These are phyloP conservation scores for Drosophila murphyi DNA, from an alignment of 1,140 invertebrate genomes.

Conservation along the genomic window DNA sequence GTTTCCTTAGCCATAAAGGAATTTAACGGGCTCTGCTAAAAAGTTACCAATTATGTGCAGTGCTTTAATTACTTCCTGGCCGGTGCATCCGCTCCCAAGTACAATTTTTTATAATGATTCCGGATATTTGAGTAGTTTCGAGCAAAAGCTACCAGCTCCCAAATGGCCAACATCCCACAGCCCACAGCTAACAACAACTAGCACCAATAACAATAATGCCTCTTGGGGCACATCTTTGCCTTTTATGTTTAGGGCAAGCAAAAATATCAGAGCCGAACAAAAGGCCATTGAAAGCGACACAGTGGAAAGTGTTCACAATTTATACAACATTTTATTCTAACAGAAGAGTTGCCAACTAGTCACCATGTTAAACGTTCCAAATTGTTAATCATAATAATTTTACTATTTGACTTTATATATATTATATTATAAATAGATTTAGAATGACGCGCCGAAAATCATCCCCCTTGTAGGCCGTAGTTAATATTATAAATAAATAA, in stretches of 20 bases:
- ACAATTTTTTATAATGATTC: conserved; percentile 81
- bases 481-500: no score
- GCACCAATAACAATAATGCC: conserved; percentile 60
- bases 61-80: conserved; percentile 75
- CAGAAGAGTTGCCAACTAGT: not conserved
- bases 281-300: conserved; percentile 41
- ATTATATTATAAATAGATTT: no score
- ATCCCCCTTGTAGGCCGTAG: no score
- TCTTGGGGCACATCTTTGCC: conserved; percentile 43
- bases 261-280: conserved; percentile 65
- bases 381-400: no score
- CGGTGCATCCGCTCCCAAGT: conserved; percentile 57
- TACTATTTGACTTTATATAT: no score
- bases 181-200: conserved; percentile 48
- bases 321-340: not conserved
- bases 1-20: conserved; percentile 42
- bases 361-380: no score
- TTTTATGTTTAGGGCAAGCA: conserved; percentile 45
- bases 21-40: conserved; percentile 59
- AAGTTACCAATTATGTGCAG: conserved; percentile 76
- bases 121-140: conserved; percentile 81
- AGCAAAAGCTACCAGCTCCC: conserved; percentile 69
- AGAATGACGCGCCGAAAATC: no score
- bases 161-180: conserved; percentile 46
- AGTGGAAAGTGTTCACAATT: conserved; percentile 26